Percentiles rank a stretch among this genome's conserved stretches.
Evolutionary conservation across 2,888 invertebrate species (phyloP).

Genomic region (Camponotus fellah): DNA sequence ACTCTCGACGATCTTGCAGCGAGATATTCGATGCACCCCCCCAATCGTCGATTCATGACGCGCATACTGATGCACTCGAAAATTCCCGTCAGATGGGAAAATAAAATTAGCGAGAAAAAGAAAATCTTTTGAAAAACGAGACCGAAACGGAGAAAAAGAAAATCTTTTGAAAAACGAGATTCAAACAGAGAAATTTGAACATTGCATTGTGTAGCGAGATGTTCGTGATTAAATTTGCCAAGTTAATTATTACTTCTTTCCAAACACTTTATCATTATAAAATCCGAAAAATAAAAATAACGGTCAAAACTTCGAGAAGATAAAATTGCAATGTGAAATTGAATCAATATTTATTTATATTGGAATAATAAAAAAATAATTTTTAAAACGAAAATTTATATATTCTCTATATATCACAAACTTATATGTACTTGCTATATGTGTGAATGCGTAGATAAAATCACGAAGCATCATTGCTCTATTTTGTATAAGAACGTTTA

Average conservation of each 20-base stretch:
- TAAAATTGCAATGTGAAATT: neutral
- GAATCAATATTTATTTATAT: conserved; percentile 3
- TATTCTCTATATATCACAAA: neutral
- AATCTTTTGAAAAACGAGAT: neutral
- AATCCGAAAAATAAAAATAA: neutral
- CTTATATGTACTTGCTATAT: neutral
- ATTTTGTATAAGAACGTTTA: neutral
- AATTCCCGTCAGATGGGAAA: conserved; percentile 37
- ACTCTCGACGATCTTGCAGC: conserved; percentile 69
- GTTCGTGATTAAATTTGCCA: neutral
- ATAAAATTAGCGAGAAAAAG: conserved; percentile 57
- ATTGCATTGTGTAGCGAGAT: neutral
- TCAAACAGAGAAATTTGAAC: neutral
- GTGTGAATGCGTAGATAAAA: neutral
- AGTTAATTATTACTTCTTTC: neutral
- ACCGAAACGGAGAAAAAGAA: conserved; percentile 1
- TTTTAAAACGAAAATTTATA: neutral
- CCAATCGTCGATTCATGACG: conserved; percentile 67
- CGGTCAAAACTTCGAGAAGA: neutral
- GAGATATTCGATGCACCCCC: conserved; percentile 66
- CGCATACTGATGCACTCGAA: conserved; percentile 18
- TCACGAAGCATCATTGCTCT: neutral
- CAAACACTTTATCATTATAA: neutral
- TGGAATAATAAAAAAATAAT: neutral
- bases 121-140: neutral